phyloP scores from a whole-genome alignment of 2,888 invertebrate genomes.

The Tortricodes alternella region DNA sequence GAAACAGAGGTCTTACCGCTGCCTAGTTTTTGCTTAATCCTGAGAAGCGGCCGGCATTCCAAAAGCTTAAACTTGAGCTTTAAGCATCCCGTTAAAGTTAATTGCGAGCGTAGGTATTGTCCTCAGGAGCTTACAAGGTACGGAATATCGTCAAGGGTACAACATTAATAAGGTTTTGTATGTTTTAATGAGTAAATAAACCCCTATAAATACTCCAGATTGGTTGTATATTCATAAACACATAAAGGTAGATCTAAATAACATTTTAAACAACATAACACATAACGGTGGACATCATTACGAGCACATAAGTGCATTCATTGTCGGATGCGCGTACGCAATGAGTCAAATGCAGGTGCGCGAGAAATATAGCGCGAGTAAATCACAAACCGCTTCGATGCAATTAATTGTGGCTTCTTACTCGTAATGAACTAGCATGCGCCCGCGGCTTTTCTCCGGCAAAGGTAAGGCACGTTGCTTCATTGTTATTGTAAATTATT shows the following conservation, averaged over 20 bases:
- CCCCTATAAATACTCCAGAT: too few relatives aligned
- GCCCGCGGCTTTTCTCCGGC: conserved; percentile 16
- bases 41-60: conserved; percentile 55
- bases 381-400: conserved; percentile 62
- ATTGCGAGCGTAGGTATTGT: conserved; percentile 6
- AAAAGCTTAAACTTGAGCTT: conserved; percentile 55
- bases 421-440: conserved; percentile 27
- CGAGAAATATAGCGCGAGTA: conserved; percentile 59
- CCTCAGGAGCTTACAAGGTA: not conserved
- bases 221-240: too few relatives aligned
- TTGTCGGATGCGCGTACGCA: conserved; percentile 42
- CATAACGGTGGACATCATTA: conserved; percentile 30
- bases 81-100: conserved; percentile 21
- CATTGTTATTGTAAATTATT: too few relatives aligned
- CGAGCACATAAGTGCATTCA: conserved; percentile 30
- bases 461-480: not conserved
- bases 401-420: conserved; percentile 54
- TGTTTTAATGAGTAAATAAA: too few relatives aligned
- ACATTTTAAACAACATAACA: conserved; percentile 10
- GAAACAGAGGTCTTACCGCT: conserved; percentile 68
- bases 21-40: conserved; percentile 51
- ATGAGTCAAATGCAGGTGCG: conserved; percentile 76
- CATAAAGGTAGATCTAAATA: conserved; percentile 19
- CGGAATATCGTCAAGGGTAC: not conserved
- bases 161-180: not conserved